Evolutionary conservation across 2,888 invertebrate species (phyloP).

Genomic region (Archaeoteleia sp.): DNA sequence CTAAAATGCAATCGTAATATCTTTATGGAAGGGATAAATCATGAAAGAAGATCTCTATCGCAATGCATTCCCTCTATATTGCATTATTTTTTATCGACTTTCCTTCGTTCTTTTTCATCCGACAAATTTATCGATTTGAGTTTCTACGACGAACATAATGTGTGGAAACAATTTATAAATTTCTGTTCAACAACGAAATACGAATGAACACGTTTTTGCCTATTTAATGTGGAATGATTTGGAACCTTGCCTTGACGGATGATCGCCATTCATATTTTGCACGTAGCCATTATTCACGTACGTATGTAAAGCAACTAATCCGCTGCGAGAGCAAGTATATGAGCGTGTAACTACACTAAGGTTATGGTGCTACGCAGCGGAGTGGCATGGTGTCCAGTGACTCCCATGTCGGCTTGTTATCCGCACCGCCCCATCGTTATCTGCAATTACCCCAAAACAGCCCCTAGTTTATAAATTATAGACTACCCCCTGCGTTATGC

Average conservation of each 20-base stretch:
- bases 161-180: too few relatives aligned
- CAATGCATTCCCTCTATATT: background rate
- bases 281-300: conserved; percentile 1
- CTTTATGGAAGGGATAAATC: background rate
- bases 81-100: conserved; percentile 9
- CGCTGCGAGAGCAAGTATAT: conserved; percentile 17
- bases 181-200: background rate
- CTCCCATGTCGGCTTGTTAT: conserved; percentile 75
- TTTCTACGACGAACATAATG: too few relatives aligned
- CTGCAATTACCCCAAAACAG: conserved; percentile 75
- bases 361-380: conserved; percentile 42
- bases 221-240: too few relatives aligned
- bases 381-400: conserved; percentile 70
- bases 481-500: conserved; percentile 64
- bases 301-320: conserved; percentile 9
- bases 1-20: background rate
- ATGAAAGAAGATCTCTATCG: conserved; percentile 7
- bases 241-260: too few relatives aligned
- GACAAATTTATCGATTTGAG: too few relatives aligned
- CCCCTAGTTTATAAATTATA: conserved; percentile 75
- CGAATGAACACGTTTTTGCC: background rate
- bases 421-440: conserved; percentile 73
- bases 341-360: conserved; percentile 28
- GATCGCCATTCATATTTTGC: too few relatives aligned
- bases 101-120: background rate